phyloP scores from a whole-genome alignment of 2,888 invertebrate species.

The Phorcus lineatus region DNA sequence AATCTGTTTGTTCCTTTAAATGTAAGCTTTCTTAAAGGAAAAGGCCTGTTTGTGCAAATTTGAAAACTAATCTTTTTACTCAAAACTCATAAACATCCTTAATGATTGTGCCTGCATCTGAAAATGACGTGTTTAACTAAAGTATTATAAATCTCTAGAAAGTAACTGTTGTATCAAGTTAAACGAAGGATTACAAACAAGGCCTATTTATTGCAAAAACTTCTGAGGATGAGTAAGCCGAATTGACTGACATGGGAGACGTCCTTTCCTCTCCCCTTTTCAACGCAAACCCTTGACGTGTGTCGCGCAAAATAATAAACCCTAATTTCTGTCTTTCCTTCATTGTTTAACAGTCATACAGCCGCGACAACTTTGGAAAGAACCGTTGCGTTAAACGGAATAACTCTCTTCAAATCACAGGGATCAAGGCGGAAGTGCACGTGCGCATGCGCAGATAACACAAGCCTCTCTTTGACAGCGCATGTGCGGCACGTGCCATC shows the following conservation, averaged over 20 bases:
- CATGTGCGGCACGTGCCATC: not conserved
- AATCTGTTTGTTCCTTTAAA: too few relatives aligned
- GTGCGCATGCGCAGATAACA: constrained; percentile 21
- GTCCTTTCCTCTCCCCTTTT: not conserved
- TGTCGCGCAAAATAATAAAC: not conserved
- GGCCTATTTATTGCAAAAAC: not conserved
- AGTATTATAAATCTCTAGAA: too few relatives aligned
- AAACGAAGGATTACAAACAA: not conserved
- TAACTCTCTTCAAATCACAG: constrained; percentile 21
- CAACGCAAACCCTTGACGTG: not conserved
- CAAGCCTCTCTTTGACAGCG: not conserved
- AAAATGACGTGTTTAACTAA: too few relatives aligned
- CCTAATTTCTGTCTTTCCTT: not conserved
- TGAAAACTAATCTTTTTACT: too few relatives aligned
- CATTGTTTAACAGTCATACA: not conserved
- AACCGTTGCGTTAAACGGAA: not conserved
- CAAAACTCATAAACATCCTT: too few relatives aligned
- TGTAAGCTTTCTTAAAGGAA: too few relatives aligned
- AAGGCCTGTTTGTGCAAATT: too few relatives aligned
- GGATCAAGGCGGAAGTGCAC: constrained; percentile 9
- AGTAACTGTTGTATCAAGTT: too few relatives aligned
- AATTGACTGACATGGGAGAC: not conserved
- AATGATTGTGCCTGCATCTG: too few relatives aligned
- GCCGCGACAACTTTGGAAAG: not conserved
- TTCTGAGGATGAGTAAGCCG: not conserved